Percentiles rank a stretch among this genome's conserved stretches.
These are phyloP conservation scores for Crocodylus rhombifer DNA, from an alignment of 2,797 vertebrate species.

Conservation along the genomic window DNA sequence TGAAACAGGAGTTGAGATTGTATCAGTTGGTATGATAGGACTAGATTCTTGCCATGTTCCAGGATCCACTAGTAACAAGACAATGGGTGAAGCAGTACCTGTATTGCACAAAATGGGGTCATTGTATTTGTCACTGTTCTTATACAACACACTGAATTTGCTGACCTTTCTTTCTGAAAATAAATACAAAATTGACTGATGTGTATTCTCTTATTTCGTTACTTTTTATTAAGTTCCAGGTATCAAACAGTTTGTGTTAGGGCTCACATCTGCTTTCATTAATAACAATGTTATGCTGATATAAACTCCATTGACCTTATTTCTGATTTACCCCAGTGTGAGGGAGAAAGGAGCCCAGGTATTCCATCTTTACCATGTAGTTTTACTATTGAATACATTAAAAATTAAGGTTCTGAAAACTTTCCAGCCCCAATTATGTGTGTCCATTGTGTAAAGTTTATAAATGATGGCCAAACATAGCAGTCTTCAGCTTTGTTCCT, in stretches of 20 bases:
- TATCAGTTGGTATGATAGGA: neutral
- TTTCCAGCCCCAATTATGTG: neutral
- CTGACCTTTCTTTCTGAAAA: neutral
- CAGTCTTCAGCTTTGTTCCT: neutral
- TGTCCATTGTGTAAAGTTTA: neutral
- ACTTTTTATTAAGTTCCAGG: neutral
- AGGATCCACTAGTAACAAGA: neutral
- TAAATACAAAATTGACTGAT: neutral
- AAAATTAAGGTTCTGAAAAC: neutral
- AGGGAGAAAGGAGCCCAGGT: too few relatives aligned
- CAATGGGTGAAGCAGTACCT: neutral
- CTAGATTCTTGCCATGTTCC: neutral
- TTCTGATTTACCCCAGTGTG: rapidly evolving
- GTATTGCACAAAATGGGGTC: neutral
- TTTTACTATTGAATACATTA: neutral
- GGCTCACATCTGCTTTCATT: rapidly evolving
- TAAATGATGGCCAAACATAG: neutral
- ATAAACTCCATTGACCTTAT: neutral
- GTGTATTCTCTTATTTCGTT: neutral
- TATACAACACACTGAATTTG: neutral
- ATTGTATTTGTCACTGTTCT: neutral
- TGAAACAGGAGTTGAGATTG: neutral
- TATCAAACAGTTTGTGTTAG: rapidly evolving
- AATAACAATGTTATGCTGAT: neutral
- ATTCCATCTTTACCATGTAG: neutral